Conservation (phyloP, 1,140 invertebrate species). For the Harpegnathos saltator region DNA sequence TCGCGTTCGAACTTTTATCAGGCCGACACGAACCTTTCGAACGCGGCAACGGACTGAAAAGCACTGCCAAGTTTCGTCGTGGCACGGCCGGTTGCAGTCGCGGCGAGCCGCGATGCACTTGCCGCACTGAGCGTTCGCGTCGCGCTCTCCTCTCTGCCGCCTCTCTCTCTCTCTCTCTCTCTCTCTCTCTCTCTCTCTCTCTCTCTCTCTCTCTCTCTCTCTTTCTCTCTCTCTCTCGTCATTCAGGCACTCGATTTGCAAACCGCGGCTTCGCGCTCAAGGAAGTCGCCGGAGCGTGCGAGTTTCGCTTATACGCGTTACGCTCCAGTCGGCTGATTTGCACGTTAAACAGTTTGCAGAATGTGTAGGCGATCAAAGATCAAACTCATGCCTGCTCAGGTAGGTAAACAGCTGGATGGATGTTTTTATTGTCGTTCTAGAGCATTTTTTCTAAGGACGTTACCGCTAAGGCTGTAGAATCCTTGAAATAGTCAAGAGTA, state of each 20-base stretch:
- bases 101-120: conserved; percentile 47
- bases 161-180: conserved; percentile 4
- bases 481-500: no score
- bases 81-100: conserved; percentile 58
- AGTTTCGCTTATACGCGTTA: conserved; percentile 1
- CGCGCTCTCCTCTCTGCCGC: no score
- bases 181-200: neutral
- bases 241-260: conserved; percentile 62
- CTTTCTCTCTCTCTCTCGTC: conserved; percentile 11
- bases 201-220: conserved; percentile 3
- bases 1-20: neutral
- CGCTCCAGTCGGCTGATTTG: neutral
- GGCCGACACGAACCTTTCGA: conserved; percentile 12
- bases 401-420: no score
- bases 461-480: no score
- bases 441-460: no score
- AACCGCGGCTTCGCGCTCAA: conserved; percentile 28
- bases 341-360: no score
- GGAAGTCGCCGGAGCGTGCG: conserved; percentile 15
- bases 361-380: no score
- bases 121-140: conserved; percentile 5
- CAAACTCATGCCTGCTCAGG: no score
- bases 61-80: conserved; percentile 21
- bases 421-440: no score
- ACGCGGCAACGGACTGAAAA: conserved; percentile 31